Base-by-base conservation (phyloP, 2,888 invertebrate genomes). In the Drosophila aldrichi region DNA sequence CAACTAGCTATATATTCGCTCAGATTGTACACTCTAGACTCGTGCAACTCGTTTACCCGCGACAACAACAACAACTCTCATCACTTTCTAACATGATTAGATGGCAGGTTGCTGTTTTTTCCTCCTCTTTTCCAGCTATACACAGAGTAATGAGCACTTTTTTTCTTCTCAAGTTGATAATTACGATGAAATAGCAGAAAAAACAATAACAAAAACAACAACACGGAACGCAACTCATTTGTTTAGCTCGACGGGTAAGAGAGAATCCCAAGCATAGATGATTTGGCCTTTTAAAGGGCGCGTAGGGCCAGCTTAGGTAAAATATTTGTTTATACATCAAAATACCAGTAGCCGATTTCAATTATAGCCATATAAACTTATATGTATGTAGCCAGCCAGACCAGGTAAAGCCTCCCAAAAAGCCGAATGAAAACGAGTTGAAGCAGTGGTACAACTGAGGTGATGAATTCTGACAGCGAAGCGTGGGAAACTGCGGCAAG, bases 341-440 rank as follows among this genome's bases (percentile, higher is more conserved):
- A 85, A 85, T 79, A 86, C 87, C 84, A 85, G 88, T 85, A 85
- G 84, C 88, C 87, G 88, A 75, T 81, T 84, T 84, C 74, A 82
- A 83, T 87, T 87, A 82, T 70, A 64, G 56, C 66, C 44, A 79
- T 38, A 38, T 34, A 22, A 16, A 38, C 25, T 36, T 20, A 38
- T 38, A 40, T 38, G 40, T 38, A 22, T 16, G 22, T 38, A 9
- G 3, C 57, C 38, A 43, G 46, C 12, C 18, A 43, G 46, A 9
- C 18, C 32, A 32, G 46, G 29, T 43, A 61, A 58, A 59, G 76
- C 49, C 62, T 41, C 69, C 57, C 58, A 64, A 66, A 38, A 29
- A 7, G 29, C 29, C 29, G 43, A 51, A 49, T 14, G 43, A 32
- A 38, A 44, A 38, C 36, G 32, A 38, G 46, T 29, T 36, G 57